Percentiles rank a stretch among this genome's conserved stretches.
Evolutionary conservation across 2,113 vertebrate genomes (phyloP).

Genomic region (Microcebus ravelobensis): DNA sequence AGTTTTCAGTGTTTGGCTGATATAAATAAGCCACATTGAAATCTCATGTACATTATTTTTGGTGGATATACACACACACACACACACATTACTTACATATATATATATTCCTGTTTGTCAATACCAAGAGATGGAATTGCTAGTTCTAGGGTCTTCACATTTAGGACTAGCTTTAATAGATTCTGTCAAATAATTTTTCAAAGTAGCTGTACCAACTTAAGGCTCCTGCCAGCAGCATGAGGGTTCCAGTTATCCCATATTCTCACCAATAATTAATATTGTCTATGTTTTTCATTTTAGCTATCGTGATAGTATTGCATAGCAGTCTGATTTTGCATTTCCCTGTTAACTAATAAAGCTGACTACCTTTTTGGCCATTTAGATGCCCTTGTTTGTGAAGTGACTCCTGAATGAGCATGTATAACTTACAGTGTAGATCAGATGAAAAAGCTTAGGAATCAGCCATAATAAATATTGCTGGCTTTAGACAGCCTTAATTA

Average conservation of each 20-base stretch:
- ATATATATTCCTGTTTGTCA: not conserved
- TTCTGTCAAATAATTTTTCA: not conserved
- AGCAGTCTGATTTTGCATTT: not conserved
- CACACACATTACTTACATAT: no score
- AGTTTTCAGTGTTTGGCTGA: not conserved
- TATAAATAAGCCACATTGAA: not conserved
- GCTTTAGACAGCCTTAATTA: not conserved
- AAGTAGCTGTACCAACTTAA: not conserved
- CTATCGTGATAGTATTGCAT: not conserved
- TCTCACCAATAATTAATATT: not conserved
- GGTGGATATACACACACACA: not conserved
- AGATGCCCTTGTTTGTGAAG: not conserved
- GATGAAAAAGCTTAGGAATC: not conserved
- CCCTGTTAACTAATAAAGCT: not conserved
- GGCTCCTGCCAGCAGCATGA: not conserved
- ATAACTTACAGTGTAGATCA: not conserved
- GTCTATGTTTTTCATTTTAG: not conserved
- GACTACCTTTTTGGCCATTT: not conserved
- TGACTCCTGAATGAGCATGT: not conserved
- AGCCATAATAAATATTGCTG: not conserved
- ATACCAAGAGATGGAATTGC: not conserved
- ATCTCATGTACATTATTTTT: not conserved
- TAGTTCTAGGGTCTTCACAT: not conserved
- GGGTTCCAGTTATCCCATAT: not conserved
- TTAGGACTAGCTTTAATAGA: conserved; percentile 24